phyloP scores from a whole-genome alignment of 2,113 vertebrate genomes.

The Macrotus californicus region DNA sequence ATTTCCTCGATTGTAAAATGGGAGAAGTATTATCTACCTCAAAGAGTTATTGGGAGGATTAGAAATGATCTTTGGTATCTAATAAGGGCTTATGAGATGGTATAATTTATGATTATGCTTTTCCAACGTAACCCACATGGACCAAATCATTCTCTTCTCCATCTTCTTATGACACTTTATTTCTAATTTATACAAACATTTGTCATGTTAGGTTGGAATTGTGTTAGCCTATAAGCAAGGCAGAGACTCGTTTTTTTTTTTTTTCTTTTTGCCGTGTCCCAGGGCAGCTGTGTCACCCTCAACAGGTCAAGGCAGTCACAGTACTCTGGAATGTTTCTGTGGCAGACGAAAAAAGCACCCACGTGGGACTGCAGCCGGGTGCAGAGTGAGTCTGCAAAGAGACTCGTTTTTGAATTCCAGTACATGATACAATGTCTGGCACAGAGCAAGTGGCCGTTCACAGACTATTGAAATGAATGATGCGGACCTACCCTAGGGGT shows the following conservation, averaged over 20 bases:
- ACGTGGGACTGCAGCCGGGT: constrained; percentile 83
- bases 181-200: background rate
- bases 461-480: background rate
- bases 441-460: background rate
- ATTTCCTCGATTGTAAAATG: background rate
- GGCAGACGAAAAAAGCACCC: constrained; percentile 94
- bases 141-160: background rate
- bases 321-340: constrained; percentile 78
- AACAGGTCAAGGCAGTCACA: constrained; percentile 60
- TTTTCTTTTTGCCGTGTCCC: too few species aligned
- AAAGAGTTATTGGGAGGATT: background rate
- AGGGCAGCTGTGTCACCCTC: constrained; percentile 59
- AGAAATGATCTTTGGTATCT: background rate
- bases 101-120: background rate
- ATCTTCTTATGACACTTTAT: background rate
- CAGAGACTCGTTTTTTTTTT: too few species aligned
- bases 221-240: background rate
- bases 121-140: background rate
- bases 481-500: background rate
- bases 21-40: background rate
- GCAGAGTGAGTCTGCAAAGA: constrained; percentile 95
- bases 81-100: background rate
- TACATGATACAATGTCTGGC: background rate
- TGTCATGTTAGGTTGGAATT: background rate
- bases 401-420: background rate